These are phyloP conservation scores for Drosophila hamatofila DNA, from an alignment of 2,888 invertebrate species.

Conservation along the genomic window DNA sequence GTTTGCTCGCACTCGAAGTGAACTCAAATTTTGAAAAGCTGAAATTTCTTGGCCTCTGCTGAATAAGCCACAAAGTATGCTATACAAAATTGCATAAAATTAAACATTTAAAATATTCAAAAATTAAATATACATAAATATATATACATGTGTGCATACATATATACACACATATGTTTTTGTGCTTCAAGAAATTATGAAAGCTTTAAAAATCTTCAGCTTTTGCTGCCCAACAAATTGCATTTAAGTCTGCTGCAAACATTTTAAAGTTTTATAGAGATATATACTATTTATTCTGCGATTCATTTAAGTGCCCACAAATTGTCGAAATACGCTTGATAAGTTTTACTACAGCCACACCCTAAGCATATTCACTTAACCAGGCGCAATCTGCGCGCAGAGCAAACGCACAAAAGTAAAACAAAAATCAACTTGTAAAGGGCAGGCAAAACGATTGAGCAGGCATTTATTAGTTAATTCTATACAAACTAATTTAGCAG, in stretches of 20 bases:
- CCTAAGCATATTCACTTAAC: conserved; percentile 43
- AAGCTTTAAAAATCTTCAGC: neutral
- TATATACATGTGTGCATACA: neutral
- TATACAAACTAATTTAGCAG: neutral
- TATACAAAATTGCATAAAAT: neutral
- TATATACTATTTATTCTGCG: too few species aligned
- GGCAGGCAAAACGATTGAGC: neutral
- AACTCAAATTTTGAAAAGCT: neutral
- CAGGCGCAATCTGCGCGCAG: conserved; percentile 26
- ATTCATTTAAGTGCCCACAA: neutral
- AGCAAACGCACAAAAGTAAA: conserved; percentile 6
- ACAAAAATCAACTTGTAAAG: neutral
- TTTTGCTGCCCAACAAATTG: neutral
- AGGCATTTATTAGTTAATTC: neutral
- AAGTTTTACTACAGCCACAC: conserved; percentile 50
- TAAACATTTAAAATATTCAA: neutral
- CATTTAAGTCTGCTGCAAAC: neutral
- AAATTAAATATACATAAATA: neutral
- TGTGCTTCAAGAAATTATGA: neutral
- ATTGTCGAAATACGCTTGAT: neutral
- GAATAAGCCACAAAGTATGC: neutral
- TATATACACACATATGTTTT: neutral
- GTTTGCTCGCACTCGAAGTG: neutral
- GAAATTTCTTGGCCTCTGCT: neutral
- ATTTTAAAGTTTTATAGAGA: neutral